A percentile compares a stretch with the other conserved stretches of the same genome.
These are phyloP conservation scores for Goniozus legneri DNA, from an alignment of 1,140 invertebrate genomes.

Conservation along the genomic window DNA sequence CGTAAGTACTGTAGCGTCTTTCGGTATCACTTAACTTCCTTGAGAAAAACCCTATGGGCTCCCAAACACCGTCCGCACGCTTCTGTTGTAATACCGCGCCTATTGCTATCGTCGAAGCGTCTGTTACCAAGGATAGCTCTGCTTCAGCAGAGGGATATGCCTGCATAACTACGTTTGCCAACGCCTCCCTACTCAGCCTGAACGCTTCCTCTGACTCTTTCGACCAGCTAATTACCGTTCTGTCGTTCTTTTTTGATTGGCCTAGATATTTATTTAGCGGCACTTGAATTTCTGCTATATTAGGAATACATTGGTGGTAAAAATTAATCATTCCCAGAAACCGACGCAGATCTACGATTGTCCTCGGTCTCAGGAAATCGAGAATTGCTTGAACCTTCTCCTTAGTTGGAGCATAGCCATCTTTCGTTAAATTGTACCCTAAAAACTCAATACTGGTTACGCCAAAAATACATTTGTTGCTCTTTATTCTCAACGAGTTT, in stretches of 20 bases:
- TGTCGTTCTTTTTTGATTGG: constrained; percentile 1
- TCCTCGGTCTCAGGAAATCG: not conserved
- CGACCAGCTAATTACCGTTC: not conserved
- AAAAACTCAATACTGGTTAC: not conserved
- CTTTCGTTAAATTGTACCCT: not conserved
- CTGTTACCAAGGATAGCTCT: not conserved
- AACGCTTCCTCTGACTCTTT: not conserved
- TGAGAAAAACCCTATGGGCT: not conserved
- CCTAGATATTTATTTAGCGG: not conserved
- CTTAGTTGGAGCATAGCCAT: not conserved
- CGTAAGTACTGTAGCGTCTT: not conserved
- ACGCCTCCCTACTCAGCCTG: not conserved
- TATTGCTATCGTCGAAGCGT: not conserved
- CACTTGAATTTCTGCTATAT: not conserved
- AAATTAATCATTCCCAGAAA: constrained; percentile 9
- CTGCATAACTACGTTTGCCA: not conserved
- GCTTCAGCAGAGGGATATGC: not conserved
- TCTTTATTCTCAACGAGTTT: not conserved
- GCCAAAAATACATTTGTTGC: not conserved
- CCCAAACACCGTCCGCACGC: not conserved
- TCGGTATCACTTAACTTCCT: not conserved
- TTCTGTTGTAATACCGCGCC: not conserved
- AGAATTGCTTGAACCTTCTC: not conserved
- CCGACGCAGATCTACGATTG: not conserved
- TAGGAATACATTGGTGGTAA: not conserved